These are phyloP conservation scores for Ophion ellenae DNA, from an alignment of 2,888 invertebrate genomes.

Conservation along the genomic window DNA sequence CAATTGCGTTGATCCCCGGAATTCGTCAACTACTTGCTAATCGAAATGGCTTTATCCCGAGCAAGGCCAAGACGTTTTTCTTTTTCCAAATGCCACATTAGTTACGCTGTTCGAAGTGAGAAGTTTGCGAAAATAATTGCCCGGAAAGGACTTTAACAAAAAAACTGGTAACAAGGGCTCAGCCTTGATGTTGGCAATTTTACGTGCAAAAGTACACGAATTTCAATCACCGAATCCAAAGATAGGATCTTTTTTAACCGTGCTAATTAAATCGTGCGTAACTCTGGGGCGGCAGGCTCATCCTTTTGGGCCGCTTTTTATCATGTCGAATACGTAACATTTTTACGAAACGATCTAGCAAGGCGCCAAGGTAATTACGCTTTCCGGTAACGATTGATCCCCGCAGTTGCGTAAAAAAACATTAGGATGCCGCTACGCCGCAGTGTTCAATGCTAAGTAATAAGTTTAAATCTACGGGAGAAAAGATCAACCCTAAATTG, in stretches of 20 bases:
- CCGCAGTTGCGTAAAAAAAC: background rate
- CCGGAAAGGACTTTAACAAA: background rate
- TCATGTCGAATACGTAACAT: background rate
- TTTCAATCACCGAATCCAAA: background rate
- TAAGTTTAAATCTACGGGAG: conserved; percentile 1
- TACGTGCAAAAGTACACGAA: background rate
- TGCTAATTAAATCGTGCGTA: background rate
- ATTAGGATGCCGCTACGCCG: background rate
- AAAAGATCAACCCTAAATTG: background rate
- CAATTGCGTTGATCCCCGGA: background rate
- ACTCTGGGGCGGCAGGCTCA: background rate
- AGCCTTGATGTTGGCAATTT: background rate
- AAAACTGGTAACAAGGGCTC: background rate
- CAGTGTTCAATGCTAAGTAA: conserved; percentile 40
- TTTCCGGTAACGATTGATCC: background rate
- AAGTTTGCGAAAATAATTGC: background rate
- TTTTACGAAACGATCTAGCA: background rate
- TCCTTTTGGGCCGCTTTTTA: background rate
- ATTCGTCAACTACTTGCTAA: background rate
- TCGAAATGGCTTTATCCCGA: background rate
- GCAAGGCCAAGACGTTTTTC: background rate
- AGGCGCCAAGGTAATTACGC: background rate
- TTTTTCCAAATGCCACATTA: no score
- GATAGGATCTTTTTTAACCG: background rate
- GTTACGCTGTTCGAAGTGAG: background rate